These are phyloP conservation scores for Champsocephalus gunnari DNA, from an alignment of 2,797 vertebrate genomes.

Conservation along the genomic window DNA sequence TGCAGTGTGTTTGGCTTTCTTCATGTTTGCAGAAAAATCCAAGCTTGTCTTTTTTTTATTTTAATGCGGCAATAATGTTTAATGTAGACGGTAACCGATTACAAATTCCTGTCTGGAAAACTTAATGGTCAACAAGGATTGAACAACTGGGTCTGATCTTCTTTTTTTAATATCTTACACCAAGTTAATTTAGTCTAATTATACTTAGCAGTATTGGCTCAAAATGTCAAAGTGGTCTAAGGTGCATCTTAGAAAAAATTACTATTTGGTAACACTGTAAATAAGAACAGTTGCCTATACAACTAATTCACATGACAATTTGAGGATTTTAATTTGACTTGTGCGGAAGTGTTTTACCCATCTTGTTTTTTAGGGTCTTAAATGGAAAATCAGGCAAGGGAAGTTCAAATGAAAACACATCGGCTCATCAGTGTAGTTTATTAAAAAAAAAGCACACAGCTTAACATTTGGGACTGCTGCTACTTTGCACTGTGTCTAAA, in stretches of 20 bases:
- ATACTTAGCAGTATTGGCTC: constrained; percentile 26
- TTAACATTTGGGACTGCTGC: constrained; percentile 37
- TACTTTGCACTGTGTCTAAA: constrained; percentile 38
- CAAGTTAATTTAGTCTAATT: constrained; percentile 39
- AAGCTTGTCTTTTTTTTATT: constrained; percentile 22
- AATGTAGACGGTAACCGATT: constrained; percentile 19
- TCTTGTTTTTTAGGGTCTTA: not conserved
- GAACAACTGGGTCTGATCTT: constrained; percentile 13
- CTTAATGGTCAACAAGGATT: constrained; percentile 19
- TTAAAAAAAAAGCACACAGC: constrained; percentile 23
- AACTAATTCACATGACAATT: constrained; percentile 6
- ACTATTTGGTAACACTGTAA: not conserved
- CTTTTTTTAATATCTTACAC: constrained; percentile 22
- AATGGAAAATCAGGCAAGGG: constrained; percentile 31
- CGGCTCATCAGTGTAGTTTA: constrained; percentile 35
- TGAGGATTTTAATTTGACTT: constrained; percentile 15
- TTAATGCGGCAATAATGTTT: constrained; percentile 41
- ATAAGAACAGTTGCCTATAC: constrained; percentile 9
- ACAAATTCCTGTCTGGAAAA: constrained; percentile 30
- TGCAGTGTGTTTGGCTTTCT: constrained; percentile 52
- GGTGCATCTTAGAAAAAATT: constrained; percentile 14
- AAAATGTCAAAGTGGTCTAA: not conserved
- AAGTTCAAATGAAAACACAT: constrained; percentile 21
- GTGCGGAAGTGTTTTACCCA: constrained; percentile 14
- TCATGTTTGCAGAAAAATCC: constrained; percentile 29